Conservation (phyloP, 2,113 vertebrate species). For the Anoplopoma fimbria region DNA sequence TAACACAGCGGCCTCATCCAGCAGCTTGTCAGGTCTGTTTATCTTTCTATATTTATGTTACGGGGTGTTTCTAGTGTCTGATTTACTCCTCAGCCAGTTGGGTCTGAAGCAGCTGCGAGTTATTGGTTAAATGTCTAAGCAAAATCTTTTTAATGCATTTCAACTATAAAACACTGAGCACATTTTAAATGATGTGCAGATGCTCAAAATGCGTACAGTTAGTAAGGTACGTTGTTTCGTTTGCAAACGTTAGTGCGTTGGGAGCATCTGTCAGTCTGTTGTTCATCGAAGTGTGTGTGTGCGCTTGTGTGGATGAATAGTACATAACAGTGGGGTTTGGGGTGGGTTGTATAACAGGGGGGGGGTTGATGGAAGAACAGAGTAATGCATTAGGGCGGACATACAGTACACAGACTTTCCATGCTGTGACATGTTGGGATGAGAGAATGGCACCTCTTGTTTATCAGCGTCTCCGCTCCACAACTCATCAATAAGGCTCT, state of each 20-base stretch:
- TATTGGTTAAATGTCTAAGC: constrained; percentile 10
- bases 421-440: constrained; percentile 57
- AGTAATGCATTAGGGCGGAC: constrained; percentile 54
- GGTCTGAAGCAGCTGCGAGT: constrained; percentile 38
- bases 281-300: constrained; percentile 23
- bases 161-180: background rate
- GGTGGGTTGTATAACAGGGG: constrained; percentile 54
- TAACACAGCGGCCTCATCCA: constrained; percentile 58
- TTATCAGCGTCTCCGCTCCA: constrained; percentile 48
- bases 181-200: constrained; percentile 1
- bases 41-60: constrained; percentile 70
- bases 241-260: constrained; percentile 29
- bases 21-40: constrained; percentile 62
- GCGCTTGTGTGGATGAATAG: constrained; percentile 36
- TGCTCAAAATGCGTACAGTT: background rate
- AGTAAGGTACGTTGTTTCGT: constrained; percentile 4
- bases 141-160: constrained; percentile 1
- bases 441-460: constrained; percentile 68
- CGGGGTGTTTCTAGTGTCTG: constrained; percentile 51
- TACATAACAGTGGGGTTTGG: constrained; percentile 35
- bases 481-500: constrained; percentile 63
- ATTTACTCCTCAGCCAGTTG: constrained; percentile 19
- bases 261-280: constrained; percentile 49
- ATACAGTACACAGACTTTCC: constrained; percentile 55
- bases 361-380: constrained; percentile 50